These are phyloP conservation scores for Osmoderma eremita DNA, from an alignment of 2,888 invertebrate genomes.

Conservation along the genomic window DNA sequence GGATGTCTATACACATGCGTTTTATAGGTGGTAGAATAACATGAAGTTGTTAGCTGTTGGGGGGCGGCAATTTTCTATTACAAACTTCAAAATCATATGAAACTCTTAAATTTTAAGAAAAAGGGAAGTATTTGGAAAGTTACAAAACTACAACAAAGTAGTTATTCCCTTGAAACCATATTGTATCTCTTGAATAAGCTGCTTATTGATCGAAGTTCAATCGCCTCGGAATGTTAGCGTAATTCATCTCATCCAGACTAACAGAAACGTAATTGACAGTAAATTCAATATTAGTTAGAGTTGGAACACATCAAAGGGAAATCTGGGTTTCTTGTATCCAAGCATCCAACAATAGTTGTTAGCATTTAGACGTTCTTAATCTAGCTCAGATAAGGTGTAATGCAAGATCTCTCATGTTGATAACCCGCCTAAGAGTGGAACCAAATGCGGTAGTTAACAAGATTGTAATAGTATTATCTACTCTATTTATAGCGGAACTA, in stretches of 20 bases:
- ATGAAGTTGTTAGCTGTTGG: no score
- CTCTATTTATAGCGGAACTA: constrained; percentile 11
- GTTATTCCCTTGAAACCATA: no score
- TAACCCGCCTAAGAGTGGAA: neutral
- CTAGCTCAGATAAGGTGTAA: constrained; percentile 24
- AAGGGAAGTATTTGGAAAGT: no score
- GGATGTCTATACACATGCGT: no score
- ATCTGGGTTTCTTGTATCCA: constrained; percentile 4
- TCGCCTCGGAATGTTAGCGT: no score
- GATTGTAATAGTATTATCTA: constrained; percentile 6
- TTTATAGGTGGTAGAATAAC: no score
- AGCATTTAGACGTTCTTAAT: constrained; percentile 19
- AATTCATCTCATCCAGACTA: neutral
- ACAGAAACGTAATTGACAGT: constrained; percentile 3
- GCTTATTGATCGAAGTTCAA: no score
- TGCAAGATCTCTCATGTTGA: constrained; percentile 12
- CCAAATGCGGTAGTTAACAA: constrained; percentile 23
- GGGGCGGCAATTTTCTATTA: no score
- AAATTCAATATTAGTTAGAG: constrained; percentile 14
- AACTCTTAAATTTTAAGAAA: no score
- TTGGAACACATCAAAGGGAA: constrained; percentile 18
- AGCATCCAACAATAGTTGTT: constrained; percentile 8
- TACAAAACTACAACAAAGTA: no score
- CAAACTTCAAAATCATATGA: no score
- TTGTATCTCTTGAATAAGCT: no score